Base-by-base conservation (phyloP, 2,113 vertebrate species). In the Rafetus swinhoei region DNA sequence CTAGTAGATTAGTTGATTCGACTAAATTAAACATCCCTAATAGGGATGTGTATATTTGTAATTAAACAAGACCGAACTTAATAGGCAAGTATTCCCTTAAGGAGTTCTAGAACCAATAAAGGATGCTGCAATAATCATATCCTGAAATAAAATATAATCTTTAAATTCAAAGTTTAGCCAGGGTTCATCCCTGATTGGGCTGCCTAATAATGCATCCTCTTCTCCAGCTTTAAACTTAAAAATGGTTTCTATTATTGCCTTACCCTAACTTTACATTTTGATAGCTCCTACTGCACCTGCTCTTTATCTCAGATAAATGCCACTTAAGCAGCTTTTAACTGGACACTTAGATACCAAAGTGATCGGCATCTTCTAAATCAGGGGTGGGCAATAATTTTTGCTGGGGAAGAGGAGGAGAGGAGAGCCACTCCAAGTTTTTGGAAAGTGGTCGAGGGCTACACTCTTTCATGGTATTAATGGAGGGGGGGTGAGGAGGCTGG, bases 21-120 rank as follows among this genome's bases (percentile, higher is more conserved):
- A 93, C 35, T n/a, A n/a, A n/a, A n/a, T n/a, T n/a, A n/a, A n/a
- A n/a, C n/a, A n/a, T n/a, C n/a, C n/a, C n/a, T n/a, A n/a, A n/a
- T n/a, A 60, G 0, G 0, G 13, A 13, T 56, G 7, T 29, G 82
- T 10, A 3, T 19, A 59, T 50, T 69, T 72, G 5, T 62, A 60
- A n/a, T 4, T 45, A 45, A 85, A 60, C 55, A 50, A 60, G 15
- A 24, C 16, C 60, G 57, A 81, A 91, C 11, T 45, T 45, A 45
- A 76, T 5, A 76, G 6, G 21, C 74, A 50, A 76, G 74, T 50
- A 45, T 60, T 92, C 13, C 16, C 45, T 50, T 53, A 57, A 82
- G 69, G 16, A 81, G 80, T 72, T 55, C 57, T 52, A 16, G 32
- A 80, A 80, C 35, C 1, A 1, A 85, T 59, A 11, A 45, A 2